phyloP scores from a whole-genome alignment of 1,140 invertebrate genomes.

The Chelonus insularis region DNA sequence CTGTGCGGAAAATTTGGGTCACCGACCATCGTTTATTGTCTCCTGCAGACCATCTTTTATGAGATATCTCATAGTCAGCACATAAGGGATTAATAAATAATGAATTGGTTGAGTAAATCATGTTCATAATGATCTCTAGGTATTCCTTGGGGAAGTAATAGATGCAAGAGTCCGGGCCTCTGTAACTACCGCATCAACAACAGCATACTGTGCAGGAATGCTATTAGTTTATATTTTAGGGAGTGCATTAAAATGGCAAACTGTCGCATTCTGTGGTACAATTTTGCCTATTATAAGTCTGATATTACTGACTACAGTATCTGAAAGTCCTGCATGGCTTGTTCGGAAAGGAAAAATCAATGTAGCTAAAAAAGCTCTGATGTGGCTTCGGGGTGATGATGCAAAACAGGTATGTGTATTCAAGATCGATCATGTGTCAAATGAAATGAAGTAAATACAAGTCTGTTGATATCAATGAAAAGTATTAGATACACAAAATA shows the following conservation, averaged over 20 bases:
- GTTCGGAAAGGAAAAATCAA: constrained; percentile 64
- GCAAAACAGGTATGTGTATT: constrained; percentile 42
- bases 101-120: neutral
- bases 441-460: too few relatives aligned
- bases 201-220: constrained; percentile 73
- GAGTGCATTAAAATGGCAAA: constrained; percentile 65
- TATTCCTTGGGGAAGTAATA: constrained; percentile 72
- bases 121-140: constrained; percentile 53
- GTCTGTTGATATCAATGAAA: too few relatives aligned
- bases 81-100: neutral
- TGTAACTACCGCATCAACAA: constrained; percentile 67
- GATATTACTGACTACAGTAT: constrained; percentile 65
- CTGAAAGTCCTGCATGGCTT: constrained; percentile 75
- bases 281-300: constrained; percentile 65
- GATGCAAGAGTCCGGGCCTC: constrained; percentile 70
- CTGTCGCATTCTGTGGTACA: constrained; percentile 66
- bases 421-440: neutral
- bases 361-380: constrained; percentile 66
- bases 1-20: neutral
- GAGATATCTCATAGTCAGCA: too few relatives aligned
- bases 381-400: constrained; percentile 69
- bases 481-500: too few relatives aligned
- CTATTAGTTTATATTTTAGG: constrained; percentile 71
- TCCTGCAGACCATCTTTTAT: too few relatives aligned
- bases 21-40: constrained; percentile 13